Percentiles rank a stretch among this genome's conserved stretches.
Evolutionary conservation across 2,888 invertebrate genomes (phyloP).

Genomic region (Malthinus flaveolus): DNA sequence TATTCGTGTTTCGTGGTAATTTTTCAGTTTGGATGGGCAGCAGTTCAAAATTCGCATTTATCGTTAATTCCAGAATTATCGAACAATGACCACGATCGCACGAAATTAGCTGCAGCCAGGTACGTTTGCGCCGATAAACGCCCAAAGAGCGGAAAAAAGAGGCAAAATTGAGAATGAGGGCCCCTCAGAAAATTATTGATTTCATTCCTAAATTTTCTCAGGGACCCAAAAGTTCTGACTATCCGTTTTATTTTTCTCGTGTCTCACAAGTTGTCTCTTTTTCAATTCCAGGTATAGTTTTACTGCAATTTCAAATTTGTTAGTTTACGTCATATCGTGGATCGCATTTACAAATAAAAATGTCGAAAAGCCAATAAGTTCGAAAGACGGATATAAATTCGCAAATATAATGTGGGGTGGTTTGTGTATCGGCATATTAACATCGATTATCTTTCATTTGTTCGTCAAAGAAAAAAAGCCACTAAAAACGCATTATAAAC

Average conservation of each 20-base stretch:
- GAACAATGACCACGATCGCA: constrained; percentile 71
- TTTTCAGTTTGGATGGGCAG: constrained; percentile 93
- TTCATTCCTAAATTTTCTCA: too few species aligned
- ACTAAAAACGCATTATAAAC: constrained; percentile 43
- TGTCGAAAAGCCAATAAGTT: constrained; percentile 64
- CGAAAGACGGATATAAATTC: constrained; percentile 68
- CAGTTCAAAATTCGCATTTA: constrained; percentile 88
- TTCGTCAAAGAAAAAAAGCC: constrained; percentile 63
- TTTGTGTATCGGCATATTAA: constrained; percentile 64
- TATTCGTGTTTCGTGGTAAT: constrained; percentile 76
- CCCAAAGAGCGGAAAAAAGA: too few species aligned
- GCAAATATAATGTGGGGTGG: constrained; percentile 71
- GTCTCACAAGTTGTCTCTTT: background rate
- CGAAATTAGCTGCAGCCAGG: constrained; percentile 77
- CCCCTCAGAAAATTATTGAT: too few species aligned
- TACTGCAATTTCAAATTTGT: constrained; percentile 84
- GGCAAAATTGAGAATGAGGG: too few species aligned
- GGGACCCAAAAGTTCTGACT: too few species aligned
- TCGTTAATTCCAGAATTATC: constrained; percentile 86
- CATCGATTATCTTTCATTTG: constrained; percentile 74
- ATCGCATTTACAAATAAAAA: constrained; percentile 63
- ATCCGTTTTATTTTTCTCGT: too few species aligned
- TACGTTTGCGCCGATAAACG: too few species aligned
- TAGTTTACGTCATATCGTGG: constrained; percentile 82
- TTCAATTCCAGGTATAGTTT: constrained; percentile 76